Evolutionary conservation across 2,797 vertebrate species (phyloP).

Genomic region (Macropus fuliginosus): DNA sequence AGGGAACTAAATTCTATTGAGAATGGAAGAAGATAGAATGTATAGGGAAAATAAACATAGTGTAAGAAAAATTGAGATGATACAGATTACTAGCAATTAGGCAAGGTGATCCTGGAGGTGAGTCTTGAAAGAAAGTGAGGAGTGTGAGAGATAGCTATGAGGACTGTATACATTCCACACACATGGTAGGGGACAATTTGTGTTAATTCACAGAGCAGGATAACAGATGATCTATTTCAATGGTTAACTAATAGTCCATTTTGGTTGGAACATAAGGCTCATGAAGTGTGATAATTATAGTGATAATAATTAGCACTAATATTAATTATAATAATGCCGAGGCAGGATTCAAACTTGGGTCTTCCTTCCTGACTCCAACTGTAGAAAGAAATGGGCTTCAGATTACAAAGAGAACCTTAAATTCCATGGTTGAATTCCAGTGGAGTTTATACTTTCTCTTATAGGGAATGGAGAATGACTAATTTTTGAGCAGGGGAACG

Average conservation of each 20-base stretch:
- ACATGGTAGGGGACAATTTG: not conserved
- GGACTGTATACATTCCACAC: not conserved
- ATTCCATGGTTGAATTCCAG: no score
- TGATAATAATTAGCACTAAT: not conserved
- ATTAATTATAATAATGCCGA: not conserved
- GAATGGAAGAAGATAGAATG: not conserved
- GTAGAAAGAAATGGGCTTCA: not conserved
- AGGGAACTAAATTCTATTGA: not conserved
- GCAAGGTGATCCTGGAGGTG: not conserved
- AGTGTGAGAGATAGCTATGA: not conserved
- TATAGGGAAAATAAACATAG: not conserved
- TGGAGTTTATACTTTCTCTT: not conserved
- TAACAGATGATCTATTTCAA: not conserved
- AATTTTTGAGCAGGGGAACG: not conserved
- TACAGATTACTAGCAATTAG: not conserved
- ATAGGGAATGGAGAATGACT: not conserved
- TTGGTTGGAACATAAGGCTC: not conserved
- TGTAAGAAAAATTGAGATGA: not conserved
- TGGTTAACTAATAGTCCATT: not conserved
- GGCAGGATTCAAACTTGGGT: not conserved
- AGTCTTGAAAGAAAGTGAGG: not conserved
- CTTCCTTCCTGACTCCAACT: not conserved
- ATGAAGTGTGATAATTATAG: not conserved
- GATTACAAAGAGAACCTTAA: not conserved
- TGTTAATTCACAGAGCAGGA: not conserved